phyloP scores from a whole-genome alignment of 2,113 vertebrate species.

The Penelope pileata region DNA sequence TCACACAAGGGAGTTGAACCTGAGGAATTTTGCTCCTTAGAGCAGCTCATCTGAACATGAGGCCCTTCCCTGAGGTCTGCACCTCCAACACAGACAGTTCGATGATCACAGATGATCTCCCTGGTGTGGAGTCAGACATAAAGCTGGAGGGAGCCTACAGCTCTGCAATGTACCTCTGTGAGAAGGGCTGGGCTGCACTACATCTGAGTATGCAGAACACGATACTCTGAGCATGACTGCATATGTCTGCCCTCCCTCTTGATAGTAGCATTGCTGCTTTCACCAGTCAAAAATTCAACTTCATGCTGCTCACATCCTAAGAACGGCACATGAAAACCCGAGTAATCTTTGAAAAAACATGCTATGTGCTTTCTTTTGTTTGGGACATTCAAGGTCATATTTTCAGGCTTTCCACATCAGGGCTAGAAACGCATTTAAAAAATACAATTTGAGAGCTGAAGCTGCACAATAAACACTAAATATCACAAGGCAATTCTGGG shows the following conservation, averaged over 20 bases:
- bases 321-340: not conserved
- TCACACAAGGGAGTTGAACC: not conserved
- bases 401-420: not conserved
- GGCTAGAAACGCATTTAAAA: not conserved
- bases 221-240: accelerated
- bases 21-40: not conserved
- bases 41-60: not conserved
- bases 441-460: not conserved
- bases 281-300: not conserved
- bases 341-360: not conserved
- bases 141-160: accelerated
- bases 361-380: not conserved
- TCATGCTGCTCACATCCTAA: not conserved
- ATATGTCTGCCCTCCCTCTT: not conserved
- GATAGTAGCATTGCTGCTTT: not conserved
- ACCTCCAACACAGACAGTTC: not conserved
- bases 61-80: not conserved
- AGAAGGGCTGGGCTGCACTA: not conserved
- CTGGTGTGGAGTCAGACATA: not conserved
- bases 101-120: not conserved
- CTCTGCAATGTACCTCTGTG: accelerated
- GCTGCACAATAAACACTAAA: not conserved
- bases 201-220: not conserved
- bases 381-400: not conserved
- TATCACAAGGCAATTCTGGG: not conserved